Evolutionary conservation across 1,140 invertebrate genomes (phyloP).

Genomic region (Panagrolaimus sp.): DNA sequence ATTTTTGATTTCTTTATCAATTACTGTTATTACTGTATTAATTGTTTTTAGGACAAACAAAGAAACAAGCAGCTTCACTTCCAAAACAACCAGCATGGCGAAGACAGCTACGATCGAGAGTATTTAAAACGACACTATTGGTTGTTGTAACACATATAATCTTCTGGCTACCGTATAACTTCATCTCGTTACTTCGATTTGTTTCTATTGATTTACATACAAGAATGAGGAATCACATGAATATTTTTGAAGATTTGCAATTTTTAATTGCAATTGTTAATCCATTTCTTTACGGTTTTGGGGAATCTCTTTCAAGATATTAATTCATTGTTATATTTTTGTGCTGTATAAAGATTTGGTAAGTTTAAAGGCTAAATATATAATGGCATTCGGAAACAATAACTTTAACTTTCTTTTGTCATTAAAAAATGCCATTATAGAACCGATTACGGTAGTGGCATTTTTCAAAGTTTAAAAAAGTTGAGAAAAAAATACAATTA

Average conservation of each 20-base stretch:
- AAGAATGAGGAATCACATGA: conserved; percentile 42
- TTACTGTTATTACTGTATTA: too few relatives aligned
- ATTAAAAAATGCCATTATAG: too few relatives aligned
- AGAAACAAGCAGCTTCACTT: too few relatives aligned
- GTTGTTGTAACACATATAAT: conserved; percentile 50
- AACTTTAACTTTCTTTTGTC: too few relatives aligned
- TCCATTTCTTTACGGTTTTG: conserved; percentile 53
- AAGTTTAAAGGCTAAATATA: too few relatives aligned
- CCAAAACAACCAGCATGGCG: conserved; percentile 39
- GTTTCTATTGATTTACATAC: conserved; percentile 34
- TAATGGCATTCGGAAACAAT: too few relatives aligned
- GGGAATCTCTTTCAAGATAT: neutral
- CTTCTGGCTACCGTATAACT: conserved; percentile 55
- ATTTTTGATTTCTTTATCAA: too few relatives aligned
- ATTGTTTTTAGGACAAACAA: too few relatives aligned
- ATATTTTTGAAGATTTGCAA: conserved; percentile 56
- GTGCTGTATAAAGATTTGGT: too few relatives aligned
- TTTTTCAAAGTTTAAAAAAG: too few relatives aligned
- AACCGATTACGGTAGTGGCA: too few relatives aligned
- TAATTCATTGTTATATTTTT: neutral
- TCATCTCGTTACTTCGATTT: conserved; percentile 49
- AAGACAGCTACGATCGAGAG: conserved; percentile 40
- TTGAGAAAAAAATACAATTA: too few relatives aligned
- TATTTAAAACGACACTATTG: conserved; percentile 53
- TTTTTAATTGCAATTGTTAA: conserved; percentile 55